A percentile compares a stretch with the other conserved stretches of the same genome.
Conservation (phyloP, 2,797 vertebrate species). For the Gila robusta region DNA sequence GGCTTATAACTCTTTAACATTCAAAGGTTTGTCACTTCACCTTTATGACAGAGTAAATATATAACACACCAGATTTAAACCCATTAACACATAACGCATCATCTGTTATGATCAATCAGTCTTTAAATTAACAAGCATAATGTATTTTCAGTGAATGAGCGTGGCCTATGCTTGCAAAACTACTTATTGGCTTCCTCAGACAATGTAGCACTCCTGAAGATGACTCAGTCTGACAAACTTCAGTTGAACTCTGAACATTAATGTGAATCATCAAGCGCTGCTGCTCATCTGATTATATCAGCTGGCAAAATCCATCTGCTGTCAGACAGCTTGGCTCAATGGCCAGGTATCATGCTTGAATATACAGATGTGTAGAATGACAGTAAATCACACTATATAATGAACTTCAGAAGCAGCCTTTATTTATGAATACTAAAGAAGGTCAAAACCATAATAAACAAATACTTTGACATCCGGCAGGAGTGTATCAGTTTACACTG, state of each 20-base stretch:
- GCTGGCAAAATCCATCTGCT: conserved; percentile 48
- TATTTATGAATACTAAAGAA: neutral
- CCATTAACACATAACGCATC: neutral
- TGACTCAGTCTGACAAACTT: conserved; percentile 46
- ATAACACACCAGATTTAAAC: neutral
- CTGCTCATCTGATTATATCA: conserved; percentile 34
- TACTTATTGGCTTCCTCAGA: neutral
- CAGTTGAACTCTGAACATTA: conserved; percentile 21
- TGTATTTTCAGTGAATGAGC: neutral
- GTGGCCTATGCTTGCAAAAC: neutral
- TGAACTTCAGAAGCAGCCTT: neutral
- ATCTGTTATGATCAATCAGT: neutral
- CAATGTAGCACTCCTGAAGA: conserved; percentile 12
- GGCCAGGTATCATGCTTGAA: too few species aligned
- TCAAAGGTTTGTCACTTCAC: neutral
- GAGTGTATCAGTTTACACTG: neutral
- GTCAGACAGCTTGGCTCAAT: neutral
- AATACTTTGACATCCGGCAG: neutral
- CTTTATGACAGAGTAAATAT: neutral
- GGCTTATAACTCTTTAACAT: neutral
- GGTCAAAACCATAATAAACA: neutral
- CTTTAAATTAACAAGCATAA: neutral
- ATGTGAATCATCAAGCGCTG: conserved; percentile 4
- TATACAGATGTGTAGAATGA: neutral
- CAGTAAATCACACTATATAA: neutral